These are phyloP conservation scores for Eira barbara DNA, from an alignment of 2,113 vertebrate species.

Conservation along the genomic window DNA sequence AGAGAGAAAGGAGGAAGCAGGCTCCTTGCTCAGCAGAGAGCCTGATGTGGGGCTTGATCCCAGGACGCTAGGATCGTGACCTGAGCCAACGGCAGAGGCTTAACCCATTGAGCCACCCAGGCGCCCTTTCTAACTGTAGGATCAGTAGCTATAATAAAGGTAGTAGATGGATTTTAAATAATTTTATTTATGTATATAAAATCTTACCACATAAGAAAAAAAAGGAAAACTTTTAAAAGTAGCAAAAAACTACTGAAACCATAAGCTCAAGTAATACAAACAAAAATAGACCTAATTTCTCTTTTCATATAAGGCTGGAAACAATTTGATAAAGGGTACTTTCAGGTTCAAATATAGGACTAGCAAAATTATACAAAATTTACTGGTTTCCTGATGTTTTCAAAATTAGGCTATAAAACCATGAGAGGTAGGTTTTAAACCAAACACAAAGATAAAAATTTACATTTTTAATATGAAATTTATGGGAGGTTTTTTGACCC, in stretches of 20 bases:
- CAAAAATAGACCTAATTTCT: not conserved
- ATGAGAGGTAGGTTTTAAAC: not conserved
- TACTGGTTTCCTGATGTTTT: not conserved
- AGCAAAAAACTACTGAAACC: not conserved
- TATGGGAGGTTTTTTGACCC: not conserved
- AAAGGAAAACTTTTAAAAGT: not conserved
- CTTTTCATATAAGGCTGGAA: not conserved
- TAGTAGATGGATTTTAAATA: not conserved
- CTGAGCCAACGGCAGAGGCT: too few relatives aligned
- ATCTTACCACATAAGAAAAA: not conserved
- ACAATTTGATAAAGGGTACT: not conserved
- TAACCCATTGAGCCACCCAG: too few relatives aligned
- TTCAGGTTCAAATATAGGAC: not conserved
- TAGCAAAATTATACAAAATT: not conserved
- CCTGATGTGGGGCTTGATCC: too few relatives aligned
- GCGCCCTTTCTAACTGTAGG: too few relatives aligned
- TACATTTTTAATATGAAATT: not conserved
- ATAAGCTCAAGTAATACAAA: not conserved
- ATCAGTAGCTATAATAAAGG: not conserved
- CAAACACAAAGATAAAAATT: not conserved
- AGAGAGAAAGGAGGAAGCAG: too few relatives aligned
- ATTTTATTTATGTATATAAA: not conserved
- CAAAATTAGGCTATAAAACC: not conserved
- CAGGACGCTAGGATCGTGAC: too few relatives aligned
- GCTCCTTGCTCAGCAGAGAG: too few relatives aligned